A percentile compares a stretch with the other conserved stretches of the same genome.
phyloP scores from a whole-genome alignment of 2,113 vertebrate species.

The Sula dactylatra region DNA sequence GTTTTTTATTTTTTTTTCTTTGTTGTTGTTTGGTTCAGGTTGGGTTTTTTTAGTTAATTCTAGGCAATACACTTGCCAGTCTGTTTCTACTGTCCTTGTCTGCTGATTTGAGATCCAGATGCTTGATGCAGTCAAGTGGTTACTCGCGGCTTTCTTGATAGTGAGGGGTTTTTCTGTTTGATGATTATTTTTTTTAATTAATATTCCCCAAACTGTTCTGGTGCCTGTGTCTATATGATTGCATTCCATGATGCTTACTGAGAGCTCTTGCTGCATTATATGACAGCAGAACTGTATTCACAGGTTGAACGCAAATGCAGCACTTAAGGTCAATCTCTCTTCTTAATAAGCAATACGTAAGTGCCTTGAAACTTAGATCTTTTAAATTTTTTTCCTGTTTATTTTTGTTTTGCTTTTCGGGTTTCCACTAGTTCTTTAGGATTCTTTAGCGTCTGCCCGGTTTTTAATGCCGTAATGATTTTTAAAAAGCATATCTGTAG shows the following conservation, averaged over 20 bases:
- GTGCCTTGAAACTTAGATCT: constrained; percentile 77
- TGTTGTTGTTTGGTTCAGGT: constrained; percentile 9
- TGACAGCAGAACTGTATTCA: constrained; percentile 34
- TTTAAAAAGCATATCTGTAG: constrained; percentile 70
- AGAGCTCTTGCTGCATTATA: constrained; percentile 61
- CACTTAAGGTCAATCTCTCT: constrained; percentile 72
- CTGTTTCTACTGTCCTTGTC: constrained; percentile 35
- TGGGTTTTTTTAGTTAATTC: background rate
- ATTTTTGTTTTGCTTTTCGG: constrained; percentile 21
- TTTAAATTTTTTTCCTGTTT: background rate
- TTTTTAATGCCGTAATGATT: constrained; percentile 52
- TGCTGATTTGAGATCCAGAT: constrained; percentile 63
- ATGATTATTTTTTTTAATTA: background rate
- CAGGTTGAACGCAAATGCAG: constrained; percentile 37
- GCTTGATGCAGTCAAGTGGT: constrained; percentile 66
- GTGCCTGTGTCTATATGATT: constrained; percentile 59
- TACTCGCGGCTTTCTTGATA: constrained; percentile 46
- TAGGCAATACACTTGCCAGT: constrained; percentile 20
- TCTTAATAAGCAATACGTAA: constrained; percentile 81
- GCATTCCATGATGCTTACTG: constrained; percentile 66
- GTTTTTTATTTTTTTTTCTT: background rate
- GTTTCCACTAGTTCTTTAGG: constrained; percentile 33
- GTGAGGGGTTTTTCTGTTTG: constrained; percentile 24
- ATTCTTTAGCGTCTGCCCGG: background rate
- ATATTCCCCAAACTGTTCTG: constrained; percentile 42